Evolutionary conservation across 2,113 vertebrate species (phyloP), one percentile per base, ranked within the genome.

Genomic region (Clupea harengus): DNA sequence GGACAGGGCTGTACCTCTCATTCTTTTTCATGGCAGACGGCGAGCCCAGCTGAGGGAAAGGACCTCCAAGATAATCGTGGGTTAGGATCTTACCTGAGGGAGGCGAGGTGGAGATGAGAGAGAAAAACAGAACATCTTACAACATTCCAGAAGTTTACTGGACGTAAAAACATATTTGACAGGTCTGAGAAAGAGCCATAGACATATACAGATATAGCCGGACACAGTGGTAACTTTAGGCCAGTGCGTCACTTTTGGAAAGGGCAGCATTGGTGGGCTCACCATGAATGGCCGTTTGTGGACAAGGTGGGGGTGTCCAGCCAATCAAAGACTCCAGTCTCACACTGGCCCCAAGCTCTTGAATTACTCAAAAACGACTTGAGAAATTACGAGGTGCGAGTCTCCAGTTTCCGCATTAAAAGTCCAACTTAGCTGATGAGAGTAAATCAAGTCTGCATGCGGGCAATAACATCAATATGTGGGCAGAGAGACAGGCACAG

Each of bases 1-100:
- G 92, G 0, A 94, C 57, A 4, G 90, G 91, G 39, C 91, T 92
- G 81, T 93, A 93, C 84, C 92, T 93, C 75, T 95, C 95, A 83
- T 93, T 94, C 87, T 93, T 88, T 86, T 91, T 95, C 91, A 95
- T 95, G 80, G 44, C 81, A 78, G 78, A 64, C 20, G 20, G 49
- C 32, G 49, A 49, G 28, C 45, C 83, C 52, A 50, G 67, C 83
- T 78, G 72, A 22, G 28, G 32, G 6, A 50, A 28, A 44, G 54
- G 60, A 17, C 64, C 45, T 82, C 64, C 80, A 45, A 82, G 22
- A 10, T 50, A 81, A 82, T 81, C 46, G 47, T 82, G 85, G 22
- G 46, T 75, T 52, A 86, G 85, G 15, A 80, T 85, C 84, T 81
- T 87, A 86, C 85, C 89, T 90, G 86, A 25, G 57, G 72, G 57